A percentile compares a stretch with the other conserved stretches of the same genome.
Conservation (phyloP, 2,888 invertebrate species). For the Sinopyrophorus schimmeli region DNA sequence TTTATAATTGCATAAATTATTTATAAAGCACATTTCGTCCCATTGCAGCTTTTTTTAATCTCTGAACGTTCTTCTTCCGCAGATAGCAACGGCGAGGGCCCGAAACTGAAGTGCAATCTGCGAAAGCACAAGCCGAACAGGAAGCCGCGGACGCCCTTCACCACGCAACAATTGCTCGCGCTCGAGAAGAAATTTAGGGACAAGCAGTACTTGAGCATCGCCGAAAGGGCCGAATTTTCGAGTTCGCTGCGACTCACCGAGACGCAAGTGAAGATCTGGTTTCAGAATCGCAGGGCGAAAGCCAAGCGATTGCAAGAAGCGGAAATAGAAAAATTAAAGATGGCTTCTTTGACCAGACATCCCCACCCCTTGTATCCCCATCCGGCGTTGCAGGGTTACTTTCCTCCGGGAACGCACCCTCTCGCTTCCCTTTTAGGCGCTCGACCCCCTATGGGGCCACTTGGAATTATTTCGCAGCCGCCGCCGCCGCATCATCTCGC, state of each 20-base stretch:
- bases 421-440: conserved; percentile 59
- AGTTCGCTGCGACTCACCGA: conserved; percentile 87
- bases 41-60: background rate
- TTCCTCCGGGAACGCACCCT: conserved; percentile 62
- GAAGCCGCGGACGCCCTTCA: conserved; percentile 93
- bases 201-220: conserved; percentile 93
- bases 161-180: conserved; percentile 87
- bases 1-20: conserved; percentile 27
- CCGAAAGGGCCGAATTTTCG: conserved; percentile 93
- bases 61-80: conserved; percentile 43
- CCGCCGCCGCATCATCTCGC: conserved; percentile 58
- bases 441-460: conserved; percentile 54
- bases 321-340: conserved; percentile 90
- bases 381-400: conserved; percentile 66
- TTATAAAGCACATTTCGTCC: conserved; percentile 13
- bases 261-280: conserved; percentile 86
- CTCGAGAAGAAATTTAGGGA: conserved; percentile 92
- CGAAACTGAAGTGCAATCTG: conserved; percentile 84
- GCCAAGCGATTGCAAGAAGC: conserved; percentile 96
- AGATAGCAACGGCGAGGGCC: conserved; percentile 78
- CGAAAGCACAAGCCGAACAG: conserved; percentile 95
- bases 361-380: conserved; percentile 63
- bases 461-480: conserved; percentile 52
- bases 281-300: conserved; percentile 84
- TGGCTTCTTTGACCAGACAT: conserved; percentile 69